A percentile compares a stretch with the other conserved stretches of the same genome.
Conservation (phyloP, 2,113 vertebrate species). For the Calidris pygmaea region DNA sequence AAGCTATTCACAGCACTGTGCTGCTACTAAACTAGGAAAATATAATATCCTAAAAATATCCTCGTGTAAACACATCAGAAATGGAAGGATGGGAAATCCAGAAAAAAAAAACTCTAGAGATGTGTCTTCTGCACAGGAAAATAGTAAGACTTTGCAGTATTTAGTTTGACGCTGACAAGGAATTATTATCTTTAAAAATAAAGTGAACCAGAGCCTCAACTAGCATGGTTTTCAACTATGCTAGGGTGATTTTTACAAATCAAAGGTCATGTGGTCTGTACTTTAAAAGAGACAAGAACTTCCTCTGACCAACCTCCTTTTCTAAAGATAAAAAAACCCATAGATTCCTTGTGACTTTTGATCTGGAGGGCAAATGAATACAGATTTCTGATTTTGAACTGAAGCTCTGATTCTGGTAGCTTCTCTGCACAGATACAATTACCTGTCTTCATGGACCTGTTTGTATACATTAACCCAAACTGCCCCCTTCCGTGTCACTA, state of each 20-base stretch:
- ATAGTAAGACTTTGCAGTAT: background rate
- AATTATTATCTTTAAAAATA: background rate
- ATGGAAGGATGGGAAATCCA: slow-evolving; percentile 15
- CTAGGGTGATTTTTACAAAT: background rate
- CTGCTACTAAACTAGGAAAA: slow-evolving; percentile 32
- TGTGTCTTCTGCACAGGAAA: background rate
- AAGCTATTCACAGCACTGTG: slow-evolving; percentile 17
- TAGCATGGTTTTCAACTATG: background rate
- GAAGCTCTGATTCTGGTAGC: background rate
- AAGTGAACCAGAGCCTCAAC: background rate
- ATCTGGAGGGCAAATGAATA: background rate
- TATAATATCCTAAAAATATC: slow-evolving; percentile 26
- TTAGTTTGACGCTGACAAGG: background rate
- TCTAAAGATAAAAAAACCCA: background rate
- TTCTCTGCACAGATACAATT: background rate
- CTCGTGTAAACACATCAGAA: slow-evolving; percentile 16
- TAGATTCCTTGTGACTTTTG: background rate
- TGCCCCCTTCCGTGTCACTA: background rate
- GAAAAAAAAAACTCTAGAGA: background rate
- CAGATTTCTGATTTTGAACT: background rate
- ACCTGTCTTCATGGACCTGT: rapidly evolving
- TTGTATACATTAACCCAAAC: background rate
- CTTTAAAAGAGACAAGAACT: background rate
- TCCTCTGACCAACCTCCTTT: background rate
- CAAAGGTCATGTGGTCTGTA: background rate